These are phyloP conservation scores for Folsomia manolachei DNA, from an alignment of 2,888 invertebrate species.

Conservation along the genomic window DNA sequence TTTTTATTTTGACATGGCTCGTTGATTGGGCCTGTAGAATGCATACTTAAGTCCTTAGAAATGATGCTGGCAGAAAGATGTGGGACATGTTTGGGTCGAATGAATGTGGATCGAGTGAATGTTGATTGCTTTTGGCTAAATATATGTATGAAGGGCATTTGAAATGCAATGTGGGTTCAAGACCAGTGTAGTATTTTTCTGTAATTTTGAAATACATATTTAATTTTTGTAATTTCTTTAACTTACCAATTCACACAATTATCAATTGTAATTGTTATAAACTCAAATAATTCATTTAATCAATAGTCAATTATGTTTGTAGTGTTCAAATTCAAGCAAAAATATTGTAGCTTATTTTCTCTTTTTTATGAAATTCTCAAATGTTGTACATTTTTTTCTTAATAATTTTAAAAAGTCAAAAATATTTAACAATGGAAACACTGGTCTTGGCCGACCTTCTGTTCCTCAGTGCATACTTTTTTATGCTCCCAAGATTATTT, in stretches of 20 bases:
- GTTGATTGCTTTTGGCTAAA: conserved; percentile 42
- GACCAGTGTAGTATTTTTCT: conserved; percentile 47
- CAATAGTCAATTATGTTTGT: conserved; percentile 6
- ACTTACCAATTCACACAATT: too few species aligned
- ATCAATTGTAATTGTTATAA: too few species aligned
- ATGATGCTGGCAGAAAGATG: conserved; percentile 43
- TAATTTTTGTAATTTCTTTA: conserved; percentile 9
- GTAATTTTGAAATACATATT: conserved; percentile 22
- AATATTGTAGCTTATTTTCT: conserved; percentile 28
- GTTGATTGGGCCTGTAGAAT: too few species aligned
- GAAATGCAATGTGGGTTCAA: conserved; percentile 49
- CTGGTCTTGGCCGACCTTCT: conserved; percentile 48
- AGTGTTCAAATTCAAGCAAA: conserved; percentile 9
- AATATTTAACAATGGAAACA: conserved; percentile 50
- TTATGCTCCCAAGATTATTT: conserved; percentile 15
- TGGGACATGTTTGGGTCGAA: conserved; percentile 42
- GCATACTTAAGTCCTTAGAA: too few species aligned
- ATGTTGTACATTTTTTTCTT: conserved; percentile 7
- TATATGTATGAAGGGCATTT: conserved; percentile 51
- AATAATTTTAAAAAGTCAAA: conserved; percentile 15
- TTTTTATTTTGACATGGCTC: neutral
- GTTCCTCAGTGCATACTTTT: conserved; percentile 27
- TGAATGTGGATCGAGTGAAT: conserved; percentile 47
- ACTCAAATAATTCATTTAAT: too few species aligned
- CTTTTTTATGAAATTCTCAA: conserved; percentile 8